These are phyloP conservation scores for Actinia equina DNA, from an alignment of 64 coral and sea anemone species.

Conservation along the genomic window DNA sequence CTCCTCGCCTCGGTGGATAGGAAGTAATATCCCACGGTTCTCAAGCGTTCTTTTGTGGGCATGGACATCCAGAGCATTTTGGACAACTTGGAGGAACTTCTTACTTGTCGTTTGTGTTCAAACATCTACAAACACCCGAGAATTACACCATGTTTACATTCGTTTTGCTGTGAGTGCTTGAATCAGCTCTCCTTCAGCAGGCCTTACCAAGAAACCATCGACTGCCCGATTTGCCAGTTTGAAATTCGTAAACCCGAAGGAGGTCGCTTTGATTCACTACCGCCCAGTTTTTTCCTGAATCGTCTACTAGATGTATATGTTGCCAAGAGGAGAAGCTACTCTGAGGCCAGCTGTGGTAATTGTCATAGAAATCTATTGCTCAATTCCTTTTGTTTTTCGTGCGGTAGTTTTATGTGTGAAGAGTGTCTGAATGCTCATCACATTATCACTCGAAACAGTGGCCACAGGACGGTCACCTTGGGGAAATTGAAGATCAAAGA, in stretches of 20 bases:
- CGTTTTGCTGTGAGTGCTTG: conserved; percentile 81
- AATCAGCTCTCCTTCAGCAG: conserved; percentile 55
- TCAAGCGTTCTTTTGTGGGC: not conserved
- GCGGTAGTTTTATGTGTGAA: conserved; percentile 74
- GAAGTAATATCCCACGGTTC: not conserved
- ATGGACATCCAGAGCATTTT: conserved; percentile 40
- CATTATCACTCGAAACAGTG: conserved; percentile 58
- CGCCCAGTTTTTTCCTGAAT: conserved; percentile 69
- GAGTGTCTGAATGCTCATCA: conserved; percentile 61
- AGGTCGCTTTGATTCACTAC: conserved; percentile 43
- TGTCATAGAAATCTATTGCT: conserved; percentile 51
- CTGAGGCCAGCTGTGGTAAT: conserved; percentile 52
- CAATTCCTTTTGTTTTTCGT: conserved; percentile 74
- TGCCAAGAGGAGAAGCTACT: conserved; percentile 54
- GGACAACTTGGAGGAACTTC: conserved; percentile 51
- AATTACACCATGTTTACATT: conserved; percentile 78
- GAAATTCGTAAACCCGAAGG: conserved; percentile 60
- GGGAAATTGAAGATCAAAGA: conserved; percentile 54
- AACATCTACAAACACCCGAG: conserved; percentile 74
- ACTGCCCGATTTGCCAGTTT: conserved; percentile 70
- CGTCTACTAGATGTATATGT: conserved; percentile 65
- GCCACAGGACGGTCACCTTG: conserved; percentile 37
- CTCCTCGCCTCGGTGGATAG: conserved; percentile 12
- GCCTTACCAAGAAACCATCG: conserved; percentile 55
- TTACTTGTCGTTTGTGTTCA: conserved; percentile 68